Evolutionary conservation across 2,888 invertebrate species (phyloP).

Genomic region (Globia sparganii): DNA sequence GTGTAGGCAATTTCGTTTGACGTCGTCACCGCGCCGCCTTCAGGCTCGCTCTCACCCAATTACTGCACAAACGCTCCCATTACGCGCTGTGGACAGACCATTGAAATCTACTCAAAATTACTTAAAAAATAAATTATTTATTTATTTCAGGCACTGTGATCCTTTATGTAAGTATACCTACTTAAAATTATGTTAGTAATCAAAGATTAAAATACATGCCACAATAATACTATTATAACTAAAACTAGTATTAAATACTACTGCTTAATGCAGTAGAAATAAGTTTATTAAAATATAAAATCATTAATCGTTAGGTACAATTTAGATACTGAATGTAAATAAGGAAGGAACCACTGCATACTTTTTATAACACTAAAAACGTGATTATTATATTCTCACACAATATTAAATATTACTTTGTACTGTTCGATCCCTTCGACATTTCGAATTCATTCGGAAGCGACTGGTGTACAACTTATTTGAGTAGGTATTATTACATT

Average conservation of each 20-base stretch:
- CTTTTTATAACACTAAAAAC: background rate
- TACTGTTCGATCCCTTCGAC: background rate
- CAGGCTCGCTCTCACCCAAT: slow-evolving; percentile 51
- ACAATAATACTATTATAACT: too few relatives aligned
- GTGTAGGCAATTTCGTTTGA: slow-evolving; percentile 23
- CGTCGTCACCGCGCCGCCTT: slow-evolving; percentile 5
- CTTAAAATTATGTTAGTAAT: too few relatives aligned
- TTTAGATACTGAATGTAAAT: background rate
- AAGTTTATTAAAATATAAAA: background rate
- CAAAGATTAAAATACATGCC: too few relatives aligned
- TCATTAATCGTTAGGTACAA: background rate
- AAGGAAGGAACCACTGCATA: background rate
- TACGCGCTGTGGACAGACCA: slow-evolving; percentile 16
- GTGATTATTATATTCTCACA: background rate
- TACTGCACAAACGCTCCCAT: slow-evolving; percentile 47
- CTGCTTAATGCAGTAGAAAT: slow-evolving; percentile 20
- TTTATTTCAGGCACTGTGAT: too few relatives aligned
- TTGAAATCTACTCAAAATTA: slow-evolving; percentile 33
- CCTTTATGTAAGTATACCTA: too few relatives aligned
- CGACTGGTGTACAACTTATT: background rate
- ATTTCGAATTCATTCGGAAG: background rate
- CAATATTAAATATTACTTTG: background rate
- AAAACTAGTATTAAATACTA: too few relatives aligned
- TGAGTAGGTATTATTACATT: slow-evolving; percentile 9
- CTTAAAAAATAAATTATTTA: too few relatives aligned